Percentiles rank a stretch among this genome's conserved stretches.
Evolutionary conservation across 2,888 invertebrate species (phyloP).

Genomic region (Megastigmus dorsalis): DNA sequence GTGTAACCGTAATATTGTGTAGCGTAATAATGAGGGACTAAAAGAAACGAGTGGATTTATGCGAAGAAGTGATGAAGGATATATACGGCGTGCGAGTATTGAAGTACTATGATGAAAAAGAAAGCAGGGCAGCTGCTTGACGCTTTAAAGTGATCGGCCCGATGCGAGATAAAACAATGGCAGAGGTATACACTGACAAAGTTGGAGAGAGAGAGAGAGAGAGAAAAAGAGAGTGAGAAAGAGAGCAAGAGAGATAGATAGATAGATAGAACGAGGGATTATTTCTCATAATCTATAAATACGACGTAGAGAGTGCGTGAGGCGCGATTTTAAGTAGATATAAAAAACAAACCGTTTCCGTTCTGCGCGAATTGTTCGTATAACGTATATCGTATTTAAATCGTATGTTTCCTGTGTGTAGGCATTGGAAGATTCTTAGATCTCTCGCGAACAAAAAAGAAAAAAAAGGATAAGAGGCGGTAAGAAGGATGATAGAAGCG

Average conservation of each 20-base stretch:
- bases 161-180: conserved; percentile 10
- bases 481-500: too few relatives aligned
- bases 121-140: conserved; percentile 32
- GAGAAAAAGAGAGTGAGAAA: conserved; percentile 22
- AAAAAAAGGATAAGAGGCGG: conserved; percentile 40
- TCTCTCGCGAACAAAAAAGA: conserved; percentile 53
- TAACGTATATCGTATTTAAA: conserved; percentile 43
- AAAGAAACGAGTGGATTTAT: conserved; percentile 37
- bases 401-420: conserved; percentile 42
- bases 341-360: conserved; percentile 43
- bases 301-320: conserved; percentile 20
- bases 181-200: conserved; percentile 15
- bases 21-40: conserved; percentile 53
- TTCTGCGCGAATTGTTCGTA: conserved; percentile 35
- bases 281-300: conserved; percentile 46
- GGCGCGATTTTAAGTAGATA: conserved; percentile 40
- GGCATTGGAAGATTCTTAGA: conserved; percentile 21
- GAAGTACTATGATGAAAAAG: conserved; percentile 47
- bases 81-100: conserved; percentile 43
- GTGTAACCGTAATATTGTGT: conserved; percentile 66
- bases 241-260: conserved; percentile 1
- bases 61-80: background rate
- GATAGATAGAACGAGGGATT: conserved; percentile 12
- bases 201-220: conserved; percentile 15
- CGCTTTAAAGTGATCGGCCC: conserved; percentile 11